Conservation (phyloP, 2,113 vertebrate species). For the Antechinus stuartii region DNA sequence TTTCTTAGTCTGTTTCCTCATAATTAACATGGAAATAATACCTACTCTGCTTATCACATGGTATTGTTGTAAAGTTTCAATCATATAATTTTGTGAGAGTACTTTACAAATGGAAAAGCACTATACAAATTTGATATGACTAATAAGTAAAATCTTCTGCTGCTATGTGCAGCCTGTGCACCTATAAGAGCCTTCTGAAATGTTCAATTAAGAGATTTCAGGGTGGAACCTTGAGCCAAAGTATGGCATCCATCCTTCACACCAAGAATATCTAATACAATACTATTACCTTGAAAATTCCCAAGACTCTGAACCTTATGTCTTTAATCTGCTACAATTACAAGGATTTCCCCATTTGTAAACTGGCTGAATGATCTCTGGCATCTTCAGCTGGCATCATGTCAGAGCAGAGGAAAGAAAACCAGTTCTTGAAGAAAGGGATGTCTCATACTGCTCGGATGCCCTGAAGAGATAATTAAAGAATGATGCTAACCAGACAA, state of each 20-base stretch:
- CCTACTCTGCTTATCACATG: background rate
- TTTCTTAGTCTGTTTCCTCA: background rate
- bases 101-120: background rate
- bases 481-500: conserved; percentile 32
- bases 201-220: background rate
- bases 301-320: background rate
- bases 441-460: background rate
- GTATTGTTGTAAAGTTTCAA: background rate
- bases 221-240: background rate
- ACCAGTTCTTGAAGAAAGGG: background rate
- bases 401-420: background rate
- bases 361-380: background rate
- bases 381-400: background rate
- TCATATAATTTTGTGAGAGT: background rate
- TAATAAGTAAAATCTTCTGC: background rate
- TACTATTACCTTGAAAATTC: background rate
- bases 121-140: background rate
- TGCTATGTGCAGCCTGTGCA: background rate
- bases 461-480: background rate
- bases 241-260: background rate
- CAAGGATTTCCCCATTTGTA: background rate
- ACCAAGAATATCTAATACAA: background rate
- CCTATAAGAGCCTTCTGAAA: background rate
- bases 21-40: background rate
- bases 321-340: background rate